phyloP scores from a whole-genome alignment of 1,140 invertebrate species.

The Nomia melanderi region DNA sequence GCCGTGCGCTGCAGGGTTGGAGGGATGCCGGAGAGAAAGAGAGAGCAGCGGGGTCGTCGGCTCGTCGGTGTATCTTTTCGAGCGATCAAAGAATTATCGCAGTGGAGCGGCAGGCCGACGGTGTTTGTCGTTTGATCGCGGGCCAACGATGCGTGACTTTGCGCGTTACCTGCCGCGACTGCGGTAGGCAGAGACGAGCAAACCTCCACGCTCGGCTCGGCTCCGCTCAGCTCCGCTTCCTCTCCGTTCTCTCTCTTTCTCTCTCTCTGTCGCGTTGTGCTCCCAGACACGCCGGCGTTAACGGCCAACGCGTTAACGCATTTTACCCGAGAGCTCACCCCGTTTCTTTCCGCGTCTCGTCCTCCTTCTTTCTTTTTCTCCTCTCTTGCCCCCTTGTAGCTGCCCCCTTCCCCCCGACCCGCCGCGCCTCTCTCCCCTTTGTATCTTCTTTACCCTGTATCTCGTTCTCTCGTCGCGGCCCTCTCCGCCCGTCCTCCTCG shows the following conservation, averaged over 20 bases:
- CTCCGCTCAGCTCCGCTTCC: constrained; percentile 1
- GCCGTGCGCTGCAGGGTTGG: not conserved
- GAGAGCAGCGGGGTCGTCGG: constrained; percentile 11
- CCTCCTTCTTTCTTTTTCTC: not conserved
- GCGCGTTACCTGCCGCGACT: constrained; percentile 41
- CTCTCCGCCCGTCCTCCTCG: constrained; percentile 15
- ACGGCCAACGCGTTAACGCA: constrained; percentile 64
- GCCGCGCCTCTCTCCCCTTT: not conserved
- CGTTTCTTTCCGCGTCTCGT: constrained; percentile 28
- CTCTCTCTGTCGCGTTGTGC: not conserved
- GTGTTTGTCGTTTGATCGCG: constrained; percentile 73
- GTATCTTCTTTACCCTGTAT: constrained; percentile 19
- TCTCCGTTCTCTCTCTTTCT: not conserved
- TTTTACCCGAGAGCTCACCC: constrained; percentile 35
- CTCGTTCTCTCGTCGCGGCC: constrained; percentile 17
- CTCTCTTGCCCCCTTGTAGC: not conserved
- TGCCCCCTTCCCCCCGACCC: not conserved
- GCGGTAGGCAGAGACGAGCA: constrained; percentile 21
- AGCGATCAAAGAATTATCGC: constrained; percentile 79
- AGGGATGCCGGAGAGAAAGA: not conserved
- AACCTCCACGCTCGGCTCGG: constrained; percentile 24
- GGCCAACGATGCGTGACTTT: constrained; percentile 67
- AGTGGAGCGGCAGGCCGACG: constrained; percentile 60
- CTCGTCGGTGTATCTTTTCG: constrained; percentile 69
- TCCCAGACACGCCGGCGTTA: constrained; percentile 29